A percentile compares a stretch with the other conserved stretches of the same genome.
These are phyloP conservation scores for Eristalis arbustorum DNA, from an alignment of 2,888 invertebrate species.

Conservation along the genomic window DNA sequence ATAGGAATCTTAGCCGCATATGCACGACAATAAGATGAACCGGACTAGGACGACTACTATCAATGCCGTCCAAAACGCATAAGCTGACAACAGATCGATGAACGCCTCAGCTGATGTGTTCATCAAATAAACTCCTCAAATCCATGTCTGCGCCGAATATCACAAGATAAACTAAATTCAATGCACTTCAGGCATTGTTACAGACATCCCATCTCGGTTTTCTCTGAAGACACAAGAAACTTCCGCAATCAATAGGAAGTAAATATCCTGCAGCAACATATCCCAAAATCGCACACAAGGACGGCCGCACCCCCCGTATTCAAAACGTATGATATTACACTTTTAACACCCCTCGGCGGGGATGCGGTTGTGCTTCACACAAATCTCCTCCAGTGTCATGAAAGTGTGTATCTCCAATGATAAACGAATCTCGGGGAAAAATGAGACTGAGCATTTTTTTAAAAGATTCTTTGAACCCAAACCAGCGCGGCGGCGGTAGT, in stretches of 20 bases:
- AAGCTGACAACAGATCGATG: background rate
- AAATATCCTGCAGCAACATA: constrained; percentile 24
- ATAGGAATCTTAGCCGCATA: too few species aligned
- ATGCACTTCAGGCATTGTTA: background rate
- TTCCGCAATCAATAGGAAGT: constrained; percentile 25
- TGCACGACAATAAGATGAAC: too few species aligned
- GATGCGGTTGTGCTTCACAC: background rate
- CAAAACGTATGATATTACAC: constrained; percentile 39
- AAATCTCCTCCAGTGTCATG: constrained; percentile 18
- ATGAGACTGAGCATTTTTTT: constrained; percentile 35
- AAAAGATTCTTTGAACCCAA: constrained; percentile 17
- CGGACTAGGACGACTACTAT: too few species aligned
- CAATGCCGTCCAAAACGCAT: too few species aligned
- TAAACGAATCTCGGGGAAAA: constrained; percentile 53
- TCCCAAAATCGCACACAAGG: constrained; percentile 16
- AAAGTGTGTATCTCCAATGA: constrained; percentile 44
- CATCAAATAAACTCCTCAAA: background rate
- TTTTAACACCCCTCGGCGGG: constrained; percentile 13
- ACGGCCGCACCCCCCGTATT: constrained; percentile 12
- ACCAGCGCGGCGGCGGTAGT: background rate
- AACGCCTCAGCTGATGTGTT: background rate
- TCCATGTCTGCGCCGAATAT: background rate
- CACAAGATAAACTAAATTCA: background rate
- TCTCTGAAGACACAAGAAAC: background rate
- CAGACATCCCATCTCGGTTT: background rate